Evolutionary conservation across 2,888 invertebrate species (phyloP), one percentile per base, ranked within the genome.

Genomic region (Leptothorax acervorum): DNA sequence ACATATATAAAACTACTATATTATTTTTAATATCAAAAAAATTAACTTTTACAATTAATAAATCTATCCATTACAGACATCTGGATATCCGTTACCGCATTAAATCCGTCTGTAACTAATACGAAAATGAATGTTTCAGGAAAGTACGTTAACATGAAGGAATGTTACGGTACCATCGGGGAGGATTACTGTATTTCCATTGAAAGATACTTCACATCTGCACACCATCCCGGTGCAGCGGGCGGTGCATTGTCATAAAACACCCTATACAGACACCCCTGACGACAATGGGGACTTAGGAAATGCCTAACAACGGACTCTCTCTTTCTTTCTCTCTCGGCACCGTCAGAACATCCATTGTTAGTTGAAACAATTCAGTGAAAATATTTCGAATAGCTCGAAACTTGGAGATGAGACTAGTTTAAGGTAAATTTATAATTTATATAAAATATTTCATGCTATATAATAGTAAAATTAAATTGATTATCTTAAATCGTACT

Each of bases 151-250:
- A 60, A n/a, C 28, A 48, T 12, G 18, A 53, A 62, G 83, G 74
- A 86, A 85, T 83, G 62, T 57, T 53, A 48, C 31, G 68, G 60
- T 51, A 23, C 35, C 31, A 53, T 51, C 12, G 23, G 35, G 66
- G 74, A 23, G 23, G 55, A 87, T 83, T 85, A 86, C 81, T 53
- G 75, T 82, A 66, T 79, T 83, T 55, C 73, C 31, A 86, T 79
- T 86, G 82, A 86, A 62, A 74, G 23, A 66, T 57, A 63, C n/a
- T 31, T 48, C 60, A 73, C 89, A 90, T 90, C 87, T 89, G 90
- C 83, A 74, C 70, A 48, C 5, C n/a, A 78, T 66, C 68, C 39
- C 68, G 12, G 82, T 85, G 82, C 85, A 85, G 75, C 86, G 55
- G 28, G 28, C 65, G 82, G 53, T 74, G 81, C 84, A 90, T 90